These are phyloP conservation scores for Drosophila persimilis DNA, from an alignment of 1,140 invertebrate genomes.

Conservation along the genomic window DNA sequence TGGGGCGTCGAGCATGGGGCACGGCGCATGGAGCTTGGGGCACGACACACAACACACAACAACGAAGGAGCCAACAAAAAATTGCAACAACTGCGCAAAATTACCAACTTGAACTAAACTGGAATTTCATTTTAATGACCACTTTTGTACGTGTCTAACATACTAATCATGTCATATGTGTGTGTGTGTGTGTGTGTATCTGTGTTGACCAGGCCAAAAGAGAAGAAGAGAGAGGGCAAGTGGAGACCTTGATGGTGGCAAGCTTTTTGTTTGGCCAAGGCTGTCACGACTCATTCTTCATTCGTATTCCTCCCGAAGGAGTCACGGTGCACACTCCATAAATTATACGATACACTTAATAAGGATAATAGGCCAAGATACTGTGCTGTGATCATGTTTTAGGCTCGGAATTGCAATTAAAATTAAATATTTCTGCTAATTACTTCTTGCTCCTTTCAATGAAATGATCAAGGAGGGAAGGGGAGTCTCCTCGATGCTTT, in stretches of 20 bases:
- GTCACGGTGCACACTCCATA: too few relatives aligned
- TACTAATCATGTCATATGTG: conserved; percentile 79
- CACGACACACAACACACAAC: conserved; percentile 27
- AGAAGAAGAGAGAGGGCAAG: not conserved
- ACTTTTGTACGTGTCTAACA: conserved; percentile 82
- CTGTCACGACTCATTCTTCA: conserved; percentile 41
- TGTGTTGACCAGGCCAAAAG: conserved; percentile 27
- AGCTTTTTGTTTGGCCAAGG: conserved; percentile 72
- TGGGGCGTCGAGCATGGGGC: too few relatives aligned
- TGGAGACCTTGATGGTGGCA: conserved; percentile 2
- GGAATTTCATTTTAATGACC: conserved; percentile 83
- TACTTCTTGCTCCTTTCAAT: too few relatives aligned
- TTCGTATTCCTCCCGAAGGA: too few relatives aligned
- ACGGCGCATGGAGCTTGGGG: not conserved
- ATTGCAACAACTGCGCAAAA: conserved; percentile 82
- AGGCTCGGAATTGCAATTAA: too few relatives aligned
- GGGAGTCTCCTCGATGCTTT: too few relatives aligned
- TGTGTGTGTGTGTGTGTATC: conserved; percentile 17
- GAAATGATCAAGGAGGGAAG: too few relatives aligned
- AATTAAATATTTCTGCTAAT: too few relatives aligned
- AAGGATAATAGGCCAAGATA: too few relatives aligned
- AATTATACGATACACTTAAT: too few relatives aligned
- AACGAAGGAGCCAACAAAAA: conserved; percentile 50
- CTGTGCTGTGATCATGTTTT: too few relatives aligned
- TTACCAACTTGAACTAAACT: conserved; percentile 80